Base-by-base conservation (phyloP, 1,140 invertebrate genomes). In the Spodoptera frugiperda region DNA sequence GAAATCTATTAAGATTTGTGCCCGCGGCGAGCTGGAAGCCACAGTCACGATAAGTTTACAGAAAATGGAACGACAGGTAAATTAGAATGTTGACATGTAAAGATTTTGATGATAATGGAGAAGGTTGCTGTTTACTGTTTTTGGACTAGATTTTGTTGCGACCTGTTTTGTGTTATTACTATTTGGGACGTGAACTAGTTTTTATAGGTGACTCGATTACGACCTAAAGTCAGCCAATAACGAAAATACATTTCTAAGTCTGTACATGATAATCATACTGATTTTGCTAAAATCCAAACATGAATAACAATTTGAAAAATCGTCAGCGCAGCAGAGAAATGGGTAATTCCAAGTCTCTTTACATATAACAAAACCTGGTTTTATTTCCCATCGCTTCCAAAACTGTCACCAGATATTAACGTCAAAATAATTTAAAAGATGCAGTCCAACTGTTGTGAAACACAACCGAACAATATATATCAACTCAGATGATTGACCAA, bases 1-100 rank as follows among this genome's bases (percentile, higher is more conserved):
- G 67, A 76, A 76, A 76, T 76, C 74, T 76, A 68, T 76, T 76
- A 76, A 72, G 63, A 39, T 68, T 57, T 33, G 51, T 30, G 17
- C 70, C 54, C 54, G 54, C 10, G 70, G 70, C 70, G 1, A 21
- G 54, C 54, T 71, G 33, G 68, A 30, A 71, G 68, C 73, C 17
- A 25, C 25, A 49, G 68, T 65, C 57, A 55, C 55, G 55, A 73
- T 70, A 70, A 54, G 25, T 70, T 70, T 21, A 17, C 49, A 15
- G 71, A 48, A 73, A 73, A 73, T 71, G 53, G 68, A 44, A 55
- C 68, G 49, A 71, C 53, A 53, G 48, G 25, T 48, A 68, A 68
- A 68, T 68, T 68, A 68, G 65, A 68, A 68, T 68, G 65, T 68
- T 68, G 65, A 51, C 65, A 53, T 49, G 21, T 49, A 17, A 11